Evolutionary conservation across 2,797 vertebrate genomes (phyloP), one percentile per base, ranked within the genome.

Genomic region (Lindbergichthys nudifrons): DNA sequence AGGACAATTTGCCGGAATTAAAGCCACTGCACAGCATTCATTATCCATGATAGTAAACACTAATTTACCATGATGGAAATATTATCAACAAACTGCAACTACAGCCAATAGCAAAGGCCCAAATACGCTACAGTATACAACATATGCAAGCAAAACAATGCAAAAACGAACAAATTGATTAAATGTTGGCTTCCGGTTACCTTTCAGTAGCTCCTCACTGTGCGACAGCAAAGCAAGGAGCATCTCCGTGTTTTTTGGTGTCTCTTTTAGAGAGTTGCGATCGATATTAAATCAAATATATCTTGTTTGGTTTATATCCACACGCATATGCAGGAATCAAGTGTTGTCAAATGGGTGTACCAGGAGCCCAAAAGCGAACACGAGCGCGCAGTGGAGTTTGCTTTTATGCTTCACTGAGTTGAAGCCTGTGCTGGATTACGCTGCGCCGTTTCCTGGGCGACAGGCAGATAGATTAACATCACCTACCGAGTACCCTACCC

Each of bases 211-310:
- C 59, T 95, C 94, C 52, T 94, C 94, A 57, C 93, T 94, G 79
- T 94, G 95, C 5, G 95, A 93, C 84, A 96, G 90, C 79, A 96
- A 64, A 11, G 96, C 94, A 3, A 96, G 84, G 13, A 96, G 95
- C 92, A 95, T 94, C 85, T 96, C 95, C 30, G 91, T 73, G 70
- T 91, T 92, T 66, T 79, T 80, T 4, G 93, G 77, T 42, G 91
- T 48, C 63, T 94, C 92, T 90, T 93, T 95, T 39, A 89, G 90
- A 69, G 87, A 87, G 78, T 88, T 86, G 75, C 90, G 86, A 83
- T 95, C 94, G 87, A 70, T 65, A 66, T 85, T 21, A 23, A 82
- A 15, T 65, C 42, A 59, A 73, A 60, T 3, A 43, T 41, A 43
- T 19, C 51, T 21, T 9, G 11, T 65, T 39, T 11, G 23, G 26